Percentiles rank a stretch among this genome's conserved stretches.
Evolutionary conservation across 2,888 invertebrate species (phyloP).

Genomic region (Punctoribates punctum): DNA sequence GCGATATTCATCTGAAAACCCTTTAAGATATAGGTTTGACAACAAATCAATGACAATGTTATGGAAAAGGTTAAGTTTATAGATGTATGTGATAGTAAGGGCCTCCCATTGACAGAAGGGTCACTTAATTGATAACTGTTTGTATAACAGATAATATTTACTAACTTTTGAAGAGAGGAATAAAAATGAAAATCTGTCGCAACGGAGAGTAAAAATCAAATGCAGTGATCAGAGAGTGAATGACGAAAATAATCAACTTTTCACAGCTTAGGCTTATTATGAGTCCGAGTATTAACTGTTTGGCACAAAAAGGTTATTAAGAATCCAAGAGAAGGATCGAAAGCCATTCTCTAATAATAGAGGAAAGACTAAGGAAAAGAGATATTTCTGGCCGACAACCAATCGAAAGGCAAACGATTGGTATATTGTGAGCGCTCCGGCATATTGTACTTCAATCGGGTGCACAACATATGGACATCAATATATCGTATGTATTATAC

Average conservation of each 20-base stretch:
- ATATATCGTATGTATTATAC: no score
- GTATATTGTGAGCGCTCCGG: neutral
- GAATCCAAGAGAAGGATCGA: neutral
- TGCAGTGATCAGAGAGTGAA: neutral
- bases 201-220: neutral
- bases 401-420: neutral
- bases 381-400: neutral
- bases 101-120: no score
- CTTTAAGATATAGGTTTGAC: no score
- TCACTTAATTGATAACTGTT: no score
- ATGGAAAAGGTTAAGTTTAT: no score
- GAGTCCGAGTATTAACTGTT: conserved; percentile 15
- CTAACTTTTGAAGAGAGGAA: no score
- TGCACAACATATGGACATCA: conserved; percentile 27
- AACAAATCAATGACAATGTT: no score
- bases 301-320: conserved; percentile 10
- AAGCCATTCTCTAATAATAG: neutral
- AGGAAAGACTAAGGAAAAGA: neutral
- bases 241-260: conserved; percentile 24
- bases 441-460: neutral
- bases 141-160: no score
- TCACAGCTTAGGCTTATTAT: conserved; percentile 17
- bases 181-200: neutral
- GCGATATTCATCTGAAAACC: no score
- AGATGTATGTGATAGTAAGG: no score